Base-by-base conservation (phyloP, 1,140 invertebrate genomes). In the Phymorhynchus buccinoides region DNA sequence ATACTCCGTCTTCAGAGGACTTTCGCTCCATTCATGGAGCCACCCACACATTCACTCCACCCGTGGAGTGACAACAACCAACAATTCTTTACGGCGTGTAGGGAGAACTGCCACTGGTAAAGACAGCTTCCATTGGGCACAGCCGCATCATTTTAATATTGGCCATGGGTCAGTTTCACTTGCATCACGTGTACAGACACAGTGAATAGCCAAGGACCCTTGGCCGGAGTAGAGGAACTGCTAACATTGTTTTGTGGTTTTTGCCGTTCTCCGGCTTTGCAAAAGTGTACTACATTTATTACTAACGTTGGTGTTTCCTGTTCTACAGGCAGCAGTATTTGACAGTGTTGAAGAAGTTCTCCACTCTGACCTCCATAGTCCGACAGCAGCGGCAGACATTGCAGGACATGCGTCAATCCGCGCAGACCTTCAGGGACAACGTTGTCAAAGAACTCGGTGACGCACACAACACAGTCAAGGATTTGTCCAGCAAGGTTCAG, bases 241-340 rank as follows among this genome's bases (percentile, higher is more conserved):
- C n/a, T n/a, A n/a, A n/a, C n/a, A n/a, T n/a, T 41, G 39, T 30
- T 77, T 39, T 42, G 41, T 48, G 18, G 39, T 32, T 79, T 16
- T 2, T 79, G 37, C 39, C 18, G 22, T 79, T 62, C 12, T 32
- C 35, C 44, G 30, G 30, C n/a, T 30, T 7, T 7, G 7, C 14
- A 68, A 68, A 68, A n/a, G 14, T 68, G 62, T 68, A 7, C 27
- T n/a, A 7, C 22, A 52, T 30, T 68, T 68, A 6, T 27, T 66
- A 30, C 62, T 68, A n/a, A 7, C 22, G 9, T 68, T 7, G 1
- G n/a, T 68, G 22, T 52, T 52, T 14, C 48, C 0, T 7, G 44
- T 6, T 12, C 62, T 48, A 4, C 81, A 87, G 86, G 71, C 52
- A 80, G 41, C 82, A 87, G 44, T 85, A 83, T 39, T 14, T 87